Evolutionary conservation across 2,888 invertebrate species (phyloP), one percentile per base, ranked within the genome.

Genomic region (Elmis aenea): DNA sequence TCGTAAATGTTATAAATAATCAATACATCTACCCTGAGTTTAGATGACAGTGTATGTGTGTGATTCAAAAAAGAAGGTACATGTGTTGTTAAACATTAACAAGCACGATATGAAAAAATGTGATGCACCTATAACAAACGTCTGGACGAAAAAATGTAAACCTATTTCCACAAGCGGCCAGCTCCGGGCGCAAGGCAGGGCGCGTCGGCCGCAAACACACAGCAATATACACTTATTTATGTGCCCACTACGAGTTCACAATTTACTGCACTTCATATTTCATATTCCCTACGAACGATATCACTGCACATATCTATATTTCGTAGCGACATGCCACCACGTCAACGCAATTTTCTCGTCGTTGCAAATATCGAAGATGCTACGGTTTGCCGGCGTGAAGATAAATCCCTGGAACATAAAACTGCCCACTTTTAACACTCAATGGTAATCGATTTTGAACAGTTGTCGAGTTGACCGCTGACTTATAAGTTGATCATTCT

Each of bases 231-330:
- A 33, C 38, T 37, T 46, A 47, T 50, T 50, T 52, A 53, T 46
- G 50, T 38, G 44, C 46, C 44, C 46, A 45, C 47, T 46, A 45
- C 46, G 42, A 35, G 24, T 40, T 30, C 40, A 47, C 54, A 55
- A 58, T 58, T 56, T 55, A 58, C 51, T 53, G 46, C 52, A 51
- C 55, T 51, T 50, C 53, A 54, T 57, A 56, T 53, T 51, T 55
- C 53, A 57, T 56, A 48, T 49, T 45, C 45, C 51, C 45, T 48
- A 40, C 44, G 48, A 51, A 51, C 47, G 50, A 48, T 54, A 54
- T 55, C 51, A 52, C 39, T 51, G 41, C 29, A 35, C 16, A 43
- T 23, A 30, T 34, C 32, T 28, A 26, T 24, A 26, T 30, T 20
- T 41, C 26, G 32, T 14, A 31, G 27, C 32, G 26, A 20, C 33